phyloP scores from a whole-genome alignment of 1,140 invertebrate species.

The Ceratoteleas bidentatus region DNA sequence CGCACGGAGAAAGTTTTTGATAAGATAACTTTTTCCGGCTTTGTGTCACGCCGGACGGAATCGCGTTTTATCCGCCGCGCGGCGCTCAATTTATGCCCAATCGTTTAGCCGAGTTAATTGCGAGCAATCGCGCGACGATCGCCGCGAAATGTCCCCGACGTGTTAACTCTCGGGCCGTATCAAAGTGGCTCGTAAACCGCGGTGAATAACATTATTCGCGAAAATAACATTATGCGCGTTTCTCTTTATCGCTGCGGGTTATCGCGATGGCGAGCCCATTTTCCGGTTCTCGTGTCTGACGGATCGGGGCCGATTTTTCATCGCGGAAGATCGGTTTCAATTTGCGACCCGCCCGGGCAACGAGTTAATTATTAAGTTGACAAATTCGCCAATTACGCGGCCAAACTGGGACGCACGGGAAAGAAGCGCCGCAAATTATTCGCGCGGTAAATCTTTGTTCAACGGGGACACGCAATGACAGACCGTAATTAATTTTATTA shows the following conservation, averaged over 20 bases:
- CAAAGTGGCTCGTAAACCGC: constrained; percentile 10
- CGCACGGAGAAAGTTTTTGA: constrained; percentile 50
- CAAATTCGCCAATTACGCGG: constrained; percentile 7
- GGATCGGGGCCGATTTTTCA: constrained; percentile 7
- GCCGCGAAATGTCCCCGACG: background rate
- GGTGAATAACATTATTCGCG: constrained; percentile 11
- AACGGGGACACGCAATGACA: constrained; percentile 1
- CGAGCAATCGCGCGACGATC: constrained; percentile 1
- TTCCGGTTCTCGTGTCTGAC: background rate
- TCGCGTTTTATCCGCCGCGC: background rate
- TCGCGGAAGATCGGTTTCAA: too few relatives aligned
- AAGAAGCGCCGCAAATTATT: background rate
- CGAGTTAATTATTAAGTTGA: constrained; percentile 1
- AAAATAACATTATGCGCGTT: constrained; percentile 15
- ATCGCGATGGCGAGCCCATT: constrained; percentile 18
- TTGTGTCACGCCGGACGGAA: constrained; percentile 20
- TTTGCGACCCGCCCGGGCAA: background rate
- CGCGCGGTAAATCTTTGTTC: constrained; percentile 1
- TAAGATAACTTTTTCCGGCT: constrained; percentile 43
- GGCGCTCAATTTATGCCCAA: background rate
- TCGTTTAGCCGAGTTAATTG: constrained; percentile 6
- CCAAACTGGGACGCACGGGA: background rate
- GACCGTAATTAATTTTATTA: constrained; percentile 17
- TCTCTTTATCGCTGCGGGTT: constrained; percentile 20
- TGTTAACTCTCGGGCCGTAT: constrained; percentile 3